Percentiles rank a stretch among this genome's conserved stretches.
phyloP scores from a whole-genome alignment of 2,888 invertebrate species.

The Chaetogeoica ovagalla region DNA sequence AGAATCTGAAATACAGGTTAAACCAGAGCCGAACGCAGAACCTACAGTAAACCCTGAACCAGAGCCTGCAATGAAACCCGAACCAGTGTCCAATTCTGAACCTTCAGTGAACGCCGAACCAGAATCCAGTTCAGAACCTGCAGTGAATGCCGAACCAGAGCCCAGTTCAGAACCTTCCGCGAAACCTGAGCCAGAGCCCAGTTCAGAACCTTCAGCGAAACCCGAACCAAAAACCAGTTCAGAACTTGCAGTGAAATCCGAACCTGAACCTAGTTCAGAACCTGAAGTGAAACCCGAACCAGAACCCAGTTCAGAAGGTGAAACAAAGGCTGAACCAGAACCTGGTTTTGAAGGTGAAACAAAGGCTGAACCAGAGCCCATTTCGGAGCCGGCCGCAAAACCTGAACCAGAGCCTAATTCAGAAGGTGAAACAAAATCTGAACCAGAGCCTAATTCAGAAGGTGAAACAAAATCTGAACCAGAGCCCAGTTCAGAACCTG shows the following conservation, averaged over 20 bases:
- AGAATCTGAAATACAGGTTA: constrained; percentile 55
- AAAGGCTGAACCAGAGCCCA: constrained; percentile 57
- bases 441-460: constrained; percentile 55
- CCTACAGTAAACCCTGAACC: constrained; percentile 53
- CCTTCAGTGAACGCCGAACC: constrained; percentile 56
- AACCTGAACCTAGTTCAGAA: constrained; percentile 55
- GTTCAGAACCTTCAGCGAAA: constrained; percentile 56
- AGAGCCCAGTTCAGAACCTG: constrained; percentile 54
- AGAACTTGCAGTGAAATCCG: constrained; percentile 55
- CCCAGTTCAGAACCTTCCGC: constrained; percentile 55
- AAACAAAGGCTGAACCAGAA: constrained; percentile 34
- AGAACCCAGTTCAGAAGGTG: constrained; percentile 54
- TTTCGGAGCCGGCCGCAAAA: constrained; percentile 55
- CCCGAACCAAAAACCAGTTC: constrained; percentile 56
- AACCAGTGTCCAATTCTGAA: constrained; percentile 56
- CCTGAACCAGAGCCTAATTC: constrained; percentile 55
- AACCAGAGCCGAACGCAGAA: constrained; percentile 54
- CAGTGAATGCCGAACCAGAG: constrained; percentile 55
- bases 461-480: constrained; percentile 54
- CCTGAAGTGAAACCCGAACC: constrained; percentile 55
- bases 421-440: constrained; percentile 22
- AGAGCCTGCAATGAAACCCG: constrained; percentile 53
- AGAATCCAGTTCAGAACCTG: constrained; percentile 54
- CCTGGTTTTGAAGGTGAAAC: constrained; percentile 56
- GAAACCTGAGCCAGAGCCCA: constrained; percentile 55